These are phyloP conservation scores for Drosophila malerkotliana DNA, from an alignment of 1,140 invertebrate species.

Conservation along the genomic window DNA sequence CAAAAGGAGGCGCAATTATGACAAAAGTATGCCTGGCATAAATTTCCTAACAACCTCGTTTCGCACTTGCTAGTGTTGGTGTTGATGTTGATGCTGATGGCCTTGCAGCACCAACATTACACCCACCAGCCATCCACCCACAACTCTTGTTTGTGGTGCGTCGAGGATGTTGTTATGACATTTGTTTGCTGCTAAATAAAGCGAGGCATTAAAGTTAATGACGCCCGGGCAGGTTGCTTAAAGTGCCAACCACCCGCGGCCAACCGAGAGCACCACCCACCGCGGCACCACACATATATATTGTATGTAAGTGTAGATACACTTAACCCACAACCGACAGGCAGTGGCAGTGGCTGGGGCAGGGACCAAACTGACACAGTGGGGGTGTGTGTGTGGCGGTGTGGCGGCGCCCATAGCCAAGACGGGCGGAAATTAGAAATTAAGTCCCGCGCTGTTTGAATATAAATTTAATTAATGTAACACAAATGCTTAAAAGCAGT, in stretches of 20 bases:
- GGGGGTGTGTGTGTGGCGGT: not conserved
- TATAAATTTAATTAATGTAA: conserved; percentile 83
- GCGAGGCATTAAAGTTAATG: conserved; percentile 80
- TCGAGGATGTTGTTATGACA: conserved; percentile 73
- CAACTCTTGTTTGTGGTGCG: conserved; percentile 27
- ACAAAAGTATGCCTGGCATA: conserved; percentile 80
- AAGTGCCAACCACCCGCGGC: conserved; percentile 77
- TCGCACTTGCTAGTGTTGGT: conserved; percentile 68
- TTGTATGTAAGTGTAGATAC: not conserved
- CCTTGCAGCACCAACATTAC: conserved; percentile 10
- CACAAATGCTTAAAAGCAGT: conserved; percentile 80
- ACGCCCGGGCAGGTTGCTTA: conserved; percentile 78
- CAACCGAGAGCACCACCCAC: conserved; percentile 28
- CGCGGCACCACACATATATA: conserved; percentile 17
- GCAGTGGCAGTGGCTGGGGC: not conserved
- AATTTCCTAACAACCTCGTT: conserved; percentile 71
- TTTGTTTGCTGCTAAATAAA: conserved; percentile 81
- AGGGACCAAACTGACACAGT: conserved; percentile 6
- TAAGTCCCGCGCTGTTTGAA: conserved; percentile 82
- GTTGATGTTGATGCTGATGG: conserved; percentile 41
- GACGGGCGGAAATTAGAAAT: conserved; percentile 82
- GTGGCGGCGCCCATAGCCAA: conserved; percentile 44
- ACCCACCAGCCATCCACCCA: conserved; percentile 4
- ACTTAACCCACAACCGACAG: conserved; percentile 45
- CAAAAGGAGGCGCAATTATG: conserved; percentile 78